Percentiles rank a stretch among this genome's conserved stretches.
Conservation (phyloP, 1,140 invertebrate species). For the Varroa destructor region DNA sequence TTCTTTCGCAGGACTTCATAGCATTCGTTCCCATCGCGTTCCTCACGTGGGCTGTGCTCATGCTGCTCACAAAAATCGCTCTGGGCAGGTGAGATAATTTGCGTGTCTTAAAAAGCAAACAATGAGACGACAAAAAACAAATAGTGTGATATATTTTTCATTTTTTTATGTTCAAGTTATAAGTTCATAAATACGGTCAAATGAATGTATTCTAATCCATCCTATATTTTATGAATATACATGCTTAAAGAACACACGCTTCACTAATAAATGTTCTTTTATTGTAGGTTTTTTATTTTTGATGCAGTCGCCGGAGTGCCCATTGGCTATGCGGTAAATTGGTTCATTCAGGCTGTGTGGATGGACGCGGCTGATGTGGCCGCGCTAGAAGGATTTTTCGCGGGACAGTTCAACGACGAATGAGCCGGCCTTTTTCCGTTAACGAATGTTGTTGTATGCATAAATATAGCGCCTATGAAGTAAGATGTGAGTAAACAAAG, state of each 20-base stretch:
- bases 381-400: slow-evolving; percentile 8
- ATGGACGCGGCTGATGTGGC: not conserved
- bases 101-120: too few species aligned
- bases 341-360: slow-evolving; percentile 7
- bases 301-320: slow-evolving; percentile 1
- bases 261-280: not conserved
- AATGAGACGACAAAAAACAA: too few species aligned
- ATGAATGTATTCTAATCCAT: too few species aligned
- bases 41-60: not conserved
- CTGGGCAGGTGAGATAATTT: not conserved
- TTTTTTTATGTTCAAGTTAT: too few species aligned
- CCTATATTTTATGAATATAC: too few species aligned
- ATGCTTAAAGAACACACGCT: too few species aligned
- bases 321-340: not conserved
- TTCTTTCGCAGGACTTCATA: not conserved
- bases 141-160: too few species aligned
- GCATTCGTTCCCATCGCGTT: not conserved
- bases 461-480: too few species aligned
- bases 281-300: slow-evolving; percentile 3
- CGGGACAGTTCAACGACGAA: not conserved
- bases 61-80: not conserved
- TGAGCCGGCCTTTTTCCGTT: not conserved
- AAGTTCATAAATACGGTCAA: too few species aligned
- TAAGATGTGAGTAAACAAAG: too few species aligned
- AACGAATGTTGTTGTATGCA: too few species aligned